phyloP scores from a whole-genome alignment of 2,797 vertebrate species.

The Manis pentadactyla region DNA sequence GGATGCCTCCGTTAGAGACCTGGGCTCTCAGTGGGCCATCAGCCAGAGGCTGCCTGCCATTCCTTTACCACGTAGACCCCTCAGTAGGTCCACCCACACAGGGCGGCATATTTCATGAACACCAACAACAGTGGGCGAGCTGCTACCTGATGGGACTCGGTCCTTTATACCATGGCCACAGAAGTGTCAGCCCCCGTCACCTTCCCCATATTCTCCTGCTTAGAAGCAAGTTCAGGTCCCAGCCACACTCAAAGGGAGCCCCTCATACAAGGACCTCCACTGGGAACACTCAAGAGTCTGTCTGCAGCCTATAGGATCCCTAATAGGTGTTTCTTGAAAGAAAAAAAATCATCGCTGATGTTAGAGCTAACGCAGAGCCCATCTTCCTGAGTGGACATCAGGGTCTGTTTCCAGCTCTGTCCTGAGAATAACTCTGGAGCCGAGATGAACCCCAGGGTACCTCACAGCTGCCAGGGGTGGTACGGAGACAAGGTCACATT shows the following conservation, averaged over 20 bases:
- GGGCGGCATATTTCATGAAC: too few species aligned
- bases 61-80: too few species aligned
- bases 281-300: not conserved
- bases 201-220: not conserved
- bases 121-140: too few species aligned
- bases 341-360: not conserved
- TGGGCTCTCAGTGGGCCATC: not conserved
- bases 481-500: fast-evolving
- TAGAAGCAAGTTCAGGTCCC: not conserved
- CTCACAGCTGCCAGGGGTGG: fast-evolving
- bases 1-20: too few species aligned
- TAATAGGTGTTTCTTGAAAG: not conserved
- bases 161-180: not conserved
- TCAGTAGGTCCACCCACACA: too few species aligned
- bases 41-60: too few species aligned
- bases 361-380: too few species aligned
- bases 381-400: too few species aligned
- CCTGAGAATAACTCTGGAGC: not conserved
- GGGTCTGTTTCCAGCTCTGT: not conserved
- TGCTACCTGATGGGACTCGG: not conserved
- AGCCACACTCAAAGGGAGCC: too few species aligned
- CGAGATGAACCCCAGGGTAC: fast-evolving
- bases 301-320: not conserved
- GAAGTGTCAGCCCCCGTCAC: not conserved
- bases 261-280: fast-evolving